Conservation (phyloP, 2,113 vertebrate species). For the Haplochromis burtoni region DNA sequence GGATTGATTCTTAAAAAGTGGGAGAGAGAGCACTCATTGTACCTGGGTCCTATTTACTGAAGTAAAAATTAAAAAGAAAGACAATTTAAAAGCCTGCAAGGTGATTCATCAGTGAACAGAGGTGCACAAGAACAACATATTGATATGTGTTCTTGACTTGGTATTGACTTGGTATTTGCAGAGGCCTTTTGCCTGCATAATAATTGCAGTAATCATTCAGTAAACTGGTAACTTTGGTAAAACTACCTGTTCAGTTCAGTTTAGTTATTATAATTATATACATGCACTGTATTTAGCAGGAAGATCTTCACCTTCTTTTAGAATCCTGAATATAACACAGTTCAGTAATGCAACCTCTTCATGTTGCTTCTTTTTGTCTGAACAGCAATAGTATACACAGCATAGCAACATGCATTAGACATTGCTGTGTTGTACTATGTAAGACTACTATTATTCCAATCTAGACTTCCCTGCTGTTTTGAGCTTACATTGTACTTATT, state of each 20-base stretch:
- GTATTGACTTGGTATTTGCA: background rate
- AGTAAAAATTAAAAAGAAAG: background rate
- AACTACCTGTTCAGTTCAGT: background rate
- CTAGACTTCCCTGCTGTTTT: background rate
- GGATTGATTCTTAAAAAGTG: background rate
- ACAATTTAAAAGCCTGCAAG: background rate
- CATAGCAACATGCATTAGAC: background rate
- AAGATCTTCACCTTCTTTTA: background rate
- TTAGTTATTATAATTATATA: background rate
- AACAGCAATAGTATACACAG: background rate
- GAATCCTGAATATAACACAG: background rate
- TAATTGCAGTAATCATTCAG: background rate
- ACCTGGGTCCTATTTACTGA: background rate
- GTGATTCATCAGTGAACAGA: background rate
- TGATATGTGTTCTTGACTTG: background rate
- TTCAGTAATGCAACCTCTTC: background rate
- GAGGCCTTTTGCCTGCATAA: background rate
- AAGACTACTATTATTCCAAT: background rate
- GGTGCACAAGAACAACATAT: background rate
- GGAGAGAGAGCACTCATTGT: background rate
- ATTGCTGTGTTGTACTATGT: background rate
- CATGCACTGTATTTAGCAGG: background rate
- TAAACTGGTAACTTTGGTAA: background rate
- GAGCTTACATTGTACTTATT: background rate
- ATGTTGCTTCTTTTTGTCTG: background rate